phyloP scores from a whole-genome alignment of 2,888 invertebrate genomes.

The Aporophyla nigra region DNA sequence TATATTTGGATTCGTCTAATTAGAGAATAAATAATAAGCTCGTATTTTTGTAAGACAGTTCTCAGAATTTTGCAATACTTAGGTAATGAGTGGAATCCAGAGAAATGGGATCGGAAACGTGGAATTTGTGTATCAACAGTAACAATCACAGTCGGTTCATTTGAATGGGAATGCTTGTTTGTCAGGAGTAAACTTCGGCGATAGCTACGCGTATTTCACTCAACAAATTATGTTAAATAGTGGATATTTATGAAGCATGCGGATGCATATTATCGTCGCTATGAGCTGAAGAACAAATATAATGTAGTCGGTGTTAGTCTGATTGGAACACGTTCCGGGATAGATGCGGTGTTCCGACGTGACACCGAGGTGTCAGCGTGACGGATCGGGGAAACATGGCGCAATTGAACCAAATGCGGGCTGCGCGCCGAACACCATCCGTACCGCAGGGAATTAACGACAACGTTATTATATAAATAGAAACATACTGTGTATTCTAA shows the following conservation, averaged over 20 bases:
- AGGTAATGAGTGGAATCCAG: neutral
- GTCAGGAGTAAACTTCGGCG: slow-evolving; percentile 20
- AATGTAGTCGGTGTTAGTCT: slow-evolving; percentile 48
- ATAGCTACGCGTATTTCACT: slow-evolving; percentile 32
- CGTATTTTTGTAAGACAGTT: slow-evolving; percentile 12
- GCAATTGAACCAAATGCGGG: slow-evolving; percentile 48
- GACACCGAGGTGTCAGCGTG: slow-evolving; percentile 55
- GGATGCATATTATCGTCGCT: slow-evolving; percentile 34
- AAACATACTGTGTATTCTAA: slow-evolving; percentile 24
- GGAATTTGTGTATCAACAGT: slow-evolving; percentile 4
- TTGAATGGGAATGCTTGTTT: slow-evolving; percentile 39
- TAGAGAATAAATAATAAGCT: slow-evolving; percentile 32
- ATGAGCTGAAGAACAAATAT: slow-evolving; percentile 33
- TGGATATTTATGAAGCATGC: slow-evolving; percentile 45
- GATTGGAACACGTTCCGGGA: slow-evolving; percentile 60
- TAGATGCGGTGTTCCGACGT: slow-evolving; percentile 34
- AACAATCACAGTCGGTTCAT: slow-evolving; percentile 34
- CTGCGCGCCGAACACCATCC: slow-evolving; percentile 20
- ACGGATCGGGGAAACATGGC: slow-evolving; percentile 60
- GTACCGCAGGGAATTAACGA: slow-evolving; percentile 37
- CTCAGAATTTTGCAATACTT: slow-evolving; percentile 2
- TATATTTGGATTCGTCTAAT: slow-evolving; percentile 43
- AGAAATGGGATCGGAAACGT: neutral
- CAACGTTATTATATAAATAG: slow-evolving; percentile 35
- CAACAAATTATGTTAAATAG: slow-evolving; percentile 31